Evolutionary conservation across 2,113 vertebrate genomes (phyloP), one percentile per base, ranked within the genome.

Genomic region (Xiphophorus maculatus): DNA sequence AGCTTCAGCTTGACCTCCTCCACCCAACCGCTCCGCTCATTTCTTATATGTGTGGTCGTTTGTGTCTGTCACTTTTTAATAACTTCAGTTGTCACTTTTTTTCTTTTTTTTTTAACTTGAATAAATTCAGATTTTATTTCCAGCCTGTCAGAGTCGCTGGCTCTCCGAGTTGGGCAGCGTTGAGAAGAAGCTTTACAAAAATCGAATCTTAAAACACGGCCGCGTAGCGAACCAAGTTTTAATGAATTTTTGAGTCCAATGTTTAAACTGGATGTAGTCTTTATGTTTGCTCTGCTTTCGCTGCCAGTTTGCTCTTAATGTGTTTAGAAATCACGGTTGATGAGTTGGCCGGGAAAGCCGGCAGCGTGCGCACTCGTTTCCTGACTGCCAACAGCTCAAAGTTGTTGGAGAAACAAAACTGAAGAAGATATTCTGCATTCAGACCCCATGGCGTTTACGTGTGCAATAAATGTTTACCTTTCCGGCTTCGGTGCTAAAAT

Each of bases 1-100:
- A 63, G 77, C 76, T 71, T 82, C 87, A 88, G 78, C 72, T 35
- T 61, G 66, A 61, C 66, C 78, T 66, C 66, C 73, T 81, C 66
- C 63, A 71, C 71, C 82, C 69, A 11, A 74, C 68, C 58, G 37
- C 30, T 30, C 65, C 28, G 67, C 77, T 19, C 51, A 63, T 83
- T 79, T 74, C 32, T 70, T 30, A 73, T 75, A 81, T 80, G 54
- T 48, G 42, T 27, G 65, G 66, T 76, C 54, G 81, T 29, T 65
- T 61, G 28, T 81, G 42, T 68, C 68, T 37, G 65, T 37, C 40
- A 51, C 35, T 44, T 61, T 63, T 63, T 69, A 51, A 69, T 65
- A 54, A 28, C 7, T 37, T 75, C 58, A 40, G 25, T 10, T 27
- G 54, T 73, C 69, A 63, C 13, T 42, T 42, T 14, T 42, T 42